Base-by-base conservation (phyloP, 2,888 invertebrate genomes). In the Drosophila basisetae region DNA sequence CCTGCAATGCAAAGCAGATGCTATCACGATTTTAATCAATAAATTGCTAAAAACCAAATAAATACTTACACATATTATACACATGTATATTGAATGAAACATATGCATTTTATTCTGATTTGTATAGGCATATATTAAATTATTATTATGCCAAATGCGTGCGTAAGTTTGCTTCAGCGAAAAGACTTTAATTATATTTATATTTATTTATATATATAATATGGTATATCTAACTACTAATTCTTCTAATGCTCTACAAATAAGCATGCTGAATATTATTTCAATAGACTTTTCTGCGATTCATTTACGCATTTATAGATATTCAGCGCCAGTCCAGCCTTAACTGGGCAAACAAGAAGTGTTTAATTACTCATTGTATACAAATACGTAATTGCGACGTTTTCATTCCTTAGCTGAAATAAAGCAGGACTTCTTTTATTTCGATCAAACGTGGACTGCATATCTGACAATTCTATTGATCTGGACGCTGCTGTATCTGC, bases 401-500 rank as follows among this genome's bases (percentile, higher is more conserved):
- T 55, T 55, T 30, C 18, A 13, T 25, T 13, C 9, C 18, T 18
- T 41, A 60, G 47, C 6, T 2, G 4, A 22, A 11, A 5, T 22
- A 22, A 11, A 5, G 22, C 22, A 10, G 2, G 28, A 30, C 2
- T 52, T 13, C 1, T 7, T 54, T 2, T 35, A 31, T 4, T n/a
- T 50, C 16, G 28, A 56, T 1, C 4, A 30, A 11, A 22, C 63
- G 28, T 47, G 68, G 68, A 9, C 22, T 0, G 25, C 52, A 16
- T 64, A 41, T 49, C 0, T 68, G 0, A 10, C n/a, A 0, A 47
- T 63, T 13, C 0, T 49, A 1, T 11, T 56, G 3, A 28, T 64
- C 25, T 76, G 76, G 79, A 30, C 0, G 16, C 16, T 43, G 50
- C 31, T 78, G 10, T 58, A 52, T 7, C 11, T 43, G 43, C 11